phyloP scores from a whole-genome alignment of 1,140 invertebrate genomes.

The Drosophila eugracilis region DNA sequence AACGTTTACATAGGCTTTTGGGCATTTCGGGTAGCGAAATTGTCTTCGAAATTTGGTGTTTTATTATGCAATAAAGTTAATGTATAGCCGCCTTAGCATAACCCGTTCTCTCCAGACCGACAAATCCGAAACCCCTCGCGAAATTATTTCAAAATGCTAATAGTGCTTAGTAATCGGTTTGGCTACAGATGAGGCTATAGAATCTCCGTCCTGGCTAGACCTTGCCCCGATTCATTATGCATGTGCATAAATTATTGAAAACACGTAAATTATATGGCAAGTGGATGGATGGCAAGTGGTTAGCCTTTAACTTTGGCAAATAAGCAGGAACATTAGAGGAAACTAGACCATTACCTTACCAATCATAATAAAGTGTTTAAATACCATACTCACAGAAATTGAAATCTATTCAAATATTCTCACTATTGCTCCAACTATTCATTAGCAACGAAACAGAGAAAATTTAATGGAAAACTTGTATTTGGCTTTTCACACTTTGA shows the following conservation, averaged over 20 bases:
- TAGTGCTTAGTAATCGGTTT: slow-evolving; percentile 50
- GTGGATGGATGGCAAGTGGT: slow-evolving; percentile 46
- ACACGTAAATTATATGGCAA: slow-evolving; percentile 68
- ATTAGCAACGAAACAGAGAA: no score
- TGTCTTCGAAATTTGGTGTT: slow-evolving; percentile 26
- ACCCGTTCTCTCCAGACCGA: slow-evolving; percentile 20
- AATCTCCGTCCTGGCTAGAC: slow-evolving; percentile 26
- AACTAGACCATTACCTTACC: slow-evolving; percentile 18
- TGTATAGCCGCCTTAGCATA: slow-evolving; percentile 12
- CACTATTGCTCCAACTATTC: no score
- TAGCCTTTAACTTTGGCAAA: slow-evolving; percentile 44
- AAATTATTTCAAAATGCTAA: slow-evolving; percentile 77
- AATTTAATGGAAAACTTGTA: no score
- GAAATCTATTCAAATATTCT: no score
- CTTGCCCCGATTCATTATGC: slow-evolving; percentile 51
- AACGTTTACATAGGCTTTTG: slow-evolving; percentile 29
- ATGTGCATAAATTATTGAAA: slow-evolving; percentile 69
- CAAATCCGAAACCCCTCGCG: slow-evolving; percentile 19
- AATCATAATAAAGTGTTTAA: no score
- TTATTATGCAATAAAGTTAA: slow-evolving; percentile 55
- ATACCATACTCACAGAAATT: no score
- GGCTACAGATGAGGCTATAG: slow-evolving; percentile 34
- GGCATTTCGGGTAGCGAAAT: slow-evolving; percentile 21
- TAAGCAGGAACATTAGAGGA: slow-evolving; percentile 14
- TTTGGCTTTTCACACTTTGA: no score